Evolutionary conservation across 2,888 invertebrate species (phyloP).

Genomic region (Alsophila aescularia): DNA sequence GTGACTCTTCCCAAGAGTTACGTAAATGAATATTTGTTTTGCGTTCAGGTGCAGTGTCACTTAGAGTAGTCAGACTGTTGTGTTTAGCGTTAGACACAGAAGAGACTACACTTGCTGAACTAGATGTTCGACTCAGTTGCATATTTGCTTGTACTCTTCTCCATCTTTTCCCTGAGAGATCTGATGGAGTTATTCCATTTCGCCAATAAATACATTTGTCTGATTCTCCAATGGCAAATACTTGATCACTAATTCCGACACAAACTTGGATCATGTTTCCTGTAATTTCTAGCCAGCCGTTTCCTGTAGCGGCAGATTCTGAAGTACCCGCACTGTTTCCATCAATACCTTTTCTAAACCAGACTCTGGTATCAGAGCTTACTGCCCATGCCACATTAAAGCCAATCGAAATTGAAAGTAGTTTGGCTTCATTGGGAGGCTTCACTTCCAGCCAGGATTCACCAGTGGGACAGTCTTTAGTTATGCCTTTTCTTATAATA

Average conservation of each 20-base stretch:
- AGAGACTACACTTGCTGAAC: conserved; percentile 89
- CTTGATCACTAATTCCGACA: conserved; percentile 95
- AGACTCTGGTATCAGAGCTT: conserved; percentile 92
- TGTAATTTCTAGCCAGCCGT: conserved; percentile 95
- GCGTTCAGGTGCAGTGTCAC: conserved; percentile 67
- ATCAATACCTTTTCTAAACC: conserved; percentile 92
- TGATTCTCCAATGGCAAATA: conserved; percentile 93
- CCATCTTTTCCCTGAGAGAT: conserved; percentile 95
- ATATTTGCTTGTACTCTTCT: conserved; percentile 90
- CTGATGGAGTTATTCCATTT: conserved; percentile 89
- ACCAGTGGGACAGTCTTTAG: conserved; percentile 89
- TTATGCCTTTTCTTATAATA: conserved; percentile 92
- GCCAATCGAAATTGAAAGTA: conserved; percentile 92
- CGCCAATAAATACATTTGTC: conserved; percentile 93
- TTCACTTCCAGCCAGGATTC: conserved; percentile 92
- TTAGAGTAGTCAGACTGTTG: conserved; percentile 86
- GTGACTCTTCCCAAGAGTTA: conserved; percentile 88
- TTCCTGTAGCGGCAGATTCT: conserved; percentile 91
- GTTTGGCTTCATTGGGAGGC: conserved; percentile 87
- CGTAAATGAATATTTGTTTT: conserved; percentile 82
- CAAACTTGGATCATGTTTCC: conserved; percentile 92
- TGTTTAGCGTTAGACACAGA: conserved; percentile 86
- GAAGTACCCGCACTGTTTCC: conserved; percentile 88
- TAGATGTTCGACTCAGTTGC: conserved; percentile 93
- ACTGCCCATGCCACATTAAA: conserved; percentile 91